Conservation (phyloP, 1,140 invertebrate genomes). For the Ylistrum balloti region DNA sequence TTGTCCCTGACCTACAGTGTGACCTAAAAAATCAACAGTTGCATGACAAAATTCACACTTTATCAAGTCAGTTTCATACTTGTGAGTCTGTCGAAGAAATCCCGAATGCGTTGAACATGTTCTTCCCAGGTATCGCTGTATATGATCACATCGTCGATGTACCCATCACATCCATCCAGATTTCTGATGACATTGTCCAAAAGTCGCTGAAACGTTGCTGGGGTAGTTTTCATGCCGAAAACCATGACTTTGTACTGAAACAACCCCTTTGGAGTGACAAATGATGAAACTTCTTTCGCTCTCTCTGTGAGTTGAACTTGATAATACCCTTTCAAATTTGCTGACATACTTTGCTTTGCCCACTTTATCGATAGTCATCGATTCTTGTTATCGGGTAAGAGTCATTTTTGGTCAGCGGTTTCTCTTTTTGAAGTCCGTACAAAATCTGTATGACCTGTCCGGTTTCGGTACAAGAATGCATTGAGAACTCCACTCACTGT, state of each 20-base stretch:
- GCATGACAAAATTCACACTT: constrained; percentile 59
- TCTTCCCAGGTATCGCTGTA: constrained; percentile 77
- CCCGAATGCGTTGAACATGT: constrained; percentile 78
- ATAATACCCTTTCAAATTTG: constrained; percentile 63
- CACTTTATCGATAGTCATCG: constrained; percentile 65
- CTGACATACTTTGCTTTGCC: constrained; percentile 59
- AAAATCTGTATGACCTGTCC: too few relatives aligned
- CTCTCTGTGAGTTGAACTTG: constrained; percentile 47
- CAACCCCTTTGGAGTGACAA: constrained; percentile 71
- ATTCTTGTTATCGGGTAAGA: constrained; percentile 56
- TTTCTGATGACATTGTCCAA: constrained; percentile 81
- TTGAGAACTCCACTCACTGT: too few relatives aligned
- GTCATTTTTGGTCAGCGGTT: constrained; percentile 62
- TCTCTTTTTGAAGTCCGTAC: too few relatives aligned
- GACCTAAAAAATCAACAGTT: constrained; percentile 55
- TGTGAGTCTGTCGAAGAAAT: constrained; percentile 78
- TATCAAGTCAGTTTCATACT: constrained; percentile 78
- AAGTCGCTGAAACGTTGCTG: constrained; percentile 82
- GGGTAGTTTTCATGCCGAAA: constrained; percentile 82
- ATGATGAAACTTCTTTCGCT: constrained; percentile 60
- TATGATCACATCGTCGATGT: constrained; percentile 84
- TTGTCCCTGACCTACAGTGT: constrained; percentile 58
- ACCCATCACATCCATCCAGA: constrained; percentile 71
- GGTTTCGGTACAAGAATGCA: too few relatives aligned
- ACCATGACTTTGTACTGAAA: constrained; percentile 81